Evolutionary conservation across 1,140 invertebrate genomes (phyloP).

Genomic region (Argopecten irradians): DNA sequence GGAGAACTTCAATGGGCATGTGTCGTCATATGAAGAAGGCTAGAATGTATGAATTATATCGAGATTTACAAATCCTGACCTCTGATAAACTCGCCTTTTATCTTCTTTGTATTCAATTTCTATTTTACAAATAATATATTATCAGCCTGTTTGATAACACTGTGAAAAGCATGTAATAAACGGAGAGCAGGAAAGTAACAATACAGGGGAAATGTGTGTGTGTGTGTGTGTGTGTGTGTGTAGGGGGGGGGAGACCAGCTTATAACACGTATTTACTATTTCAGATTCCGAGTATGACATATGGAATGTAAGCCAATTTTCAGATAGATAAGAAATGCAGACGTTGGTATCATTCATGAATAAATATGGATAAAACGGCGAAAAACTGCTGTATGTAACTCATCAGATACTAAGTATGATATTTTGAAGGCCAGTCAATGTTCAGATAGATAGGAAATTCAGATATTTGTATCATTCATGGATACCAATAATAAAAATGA

Average conservation of each 20-base stretch:
- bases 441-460: too few relatives aligned
- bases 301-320: too few relatives aligned
- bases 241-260: neutral
- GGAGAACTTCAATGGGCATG: neutral
- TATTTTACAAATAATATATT: constrained; percentile 24
- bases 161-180: neutral
- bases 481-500: too few relatives aligned
- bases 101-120: neutral
- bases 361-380: too few relatives aligned
- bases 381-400: too few relatives aligned
- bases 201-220: too few relatives aligned
- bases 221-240: too few relatives aligned
- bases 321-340: too few relatives aligned
- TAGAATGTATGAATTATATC: constrained; percentile 4
- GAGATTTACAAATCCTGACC: neutral
- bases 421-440: too few relatives aligned
- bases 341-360: too few relatives aligned
- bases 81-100: neutral
- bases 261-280: neutral
- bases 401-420: too few relatives aligned
- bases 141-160: neutral
- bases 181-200: neutral
- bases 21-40: neutral
- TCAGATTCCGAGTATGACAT: neutral
- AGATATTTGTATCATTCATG: too few relatives aligned